Conservation (phyloP, 2,113 vertebrate species). For the Bufo bufo region DNA sequence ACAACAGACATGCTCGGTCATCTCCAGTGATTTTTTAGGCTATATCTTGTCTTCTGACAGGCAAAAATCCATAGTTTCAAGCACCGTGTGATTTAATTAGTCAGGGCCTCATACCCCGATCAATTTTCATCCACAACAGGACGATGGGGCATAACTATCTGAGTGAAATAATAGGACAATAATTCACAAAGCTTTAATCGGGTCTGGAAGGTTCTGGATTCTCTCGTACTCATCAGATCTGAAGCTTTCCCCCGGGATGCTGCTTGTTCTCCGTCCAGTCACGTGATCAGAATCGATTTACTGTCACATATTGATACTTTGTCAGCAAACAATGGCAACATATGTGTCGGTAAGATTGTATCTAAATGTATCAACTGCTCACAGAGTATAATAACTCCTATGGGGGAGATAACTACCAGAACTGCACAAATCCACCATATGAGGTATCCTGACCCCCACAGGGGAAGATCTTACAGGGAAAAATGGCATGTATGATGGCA, state of each 20-base stretch:
- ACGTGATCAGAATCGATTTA: slow-evolving; percentile 3
- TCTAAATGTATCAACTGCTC: neutral
- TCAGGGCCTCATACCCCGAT: slow-evolving; percentile 31
- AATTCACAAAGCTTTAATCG: neutral
- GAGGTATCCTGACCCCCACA: too few species aligned
- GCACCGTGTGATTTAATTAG: slow-evolving; percentile 31
- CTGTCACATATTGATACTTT: neutral
- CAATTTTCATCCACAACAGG: slow-evolving; percentile 29
- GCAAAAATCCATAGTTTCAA: slow-evolving; percentile 37
- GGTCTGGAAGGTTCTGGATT: neutral
- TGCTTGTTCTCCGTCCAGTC: neutral
- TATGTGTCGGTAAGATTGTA: neutral
- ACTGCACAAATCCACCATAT: too few species aligned
- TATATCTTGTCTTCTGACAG: slow-evolving; percentile 19
- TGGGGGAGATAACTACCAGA: neutral
- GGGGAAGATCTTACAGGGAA: too few species aligned
- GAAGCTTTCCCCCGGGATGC: neutral
- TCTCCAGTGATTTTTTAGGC: slow-evolving; percentile 12
- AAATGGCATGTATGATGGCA: too few species aligned
- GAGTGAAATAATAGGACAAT: slow-evolving; percentile 32
- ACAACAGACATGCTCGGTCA: neutral
- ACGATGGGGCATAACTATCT: neutral
- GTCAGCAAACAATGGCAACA: neutral
- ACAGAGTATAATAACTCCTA: neutral
- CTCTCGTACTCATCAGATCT: neutral